Evolutionary conservation across 1,140 invertebrate genomes (phyloP).

Genomic region (Drosophila pallidifrons): DNA sequence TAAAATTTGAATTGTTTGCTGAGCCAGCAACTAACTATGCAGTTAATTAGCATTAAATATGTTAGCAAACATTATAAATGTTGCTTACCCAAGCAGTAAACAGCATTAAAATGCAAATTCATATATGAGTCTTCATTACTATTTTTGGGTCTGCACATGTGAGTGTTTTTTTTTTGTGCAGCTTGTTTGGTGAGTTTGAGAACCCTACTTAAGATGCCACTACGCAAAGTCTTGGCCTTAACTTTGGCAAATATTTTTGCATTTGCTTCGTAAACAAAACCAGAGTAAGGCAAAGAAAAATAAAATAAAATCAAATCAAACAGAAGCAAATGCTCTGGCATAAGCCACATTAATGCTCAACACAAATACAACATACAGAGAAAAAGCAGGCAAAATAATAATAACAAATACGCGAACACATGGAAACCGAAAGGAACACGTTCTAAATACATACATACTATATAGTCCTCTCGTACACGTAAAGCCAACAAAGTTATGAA

Average conservation of each 20-base stretch:
- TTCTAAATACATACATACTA: neutral
- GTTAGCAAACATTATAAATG: slow-evolving; percentile 19
- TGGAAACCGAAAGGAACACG: slow-evolving; percentile 15
- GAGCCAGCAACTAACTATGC: slow-evolving; percentile 16
- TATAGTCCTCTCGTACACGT: neutral
- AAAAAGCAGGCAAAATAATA: slow-evolving; percentile 18
- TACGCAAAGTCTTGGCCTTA: slow-evolving; percentile 29
- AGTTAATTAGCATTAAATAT: slow-evolving; percentile 37
- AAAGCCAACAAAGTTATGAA: slow-evolving; percentile 67
- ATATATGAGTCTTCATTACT: neutral
- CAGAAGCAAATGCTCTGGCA: slow-evolving; percentile 29
- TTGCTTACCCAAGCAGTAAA: slow-evolving; percentile 28
- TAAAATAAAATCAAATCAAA: slow-evolving; percentile 45
- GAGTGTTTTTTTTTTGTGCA: neutral
- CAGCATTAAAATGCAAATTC: slow-evolving; percentile 41
- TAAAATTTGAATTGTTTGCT: slow-evolving; percentile 12
- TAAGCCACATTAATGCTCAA: slow-evolving; percentile 71
- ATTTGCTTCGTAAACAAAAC: slow-evolving; percentile 51
- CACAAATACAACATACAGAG: slow-evolving; percentile 33
- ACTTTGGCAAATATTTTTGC: slow-evolving; percentile 51
- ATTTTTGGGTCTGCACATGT: neutral
- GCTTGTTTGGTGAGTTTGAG: neutral
- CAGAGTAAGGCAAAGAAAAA: slow-evolving; percentile 45
- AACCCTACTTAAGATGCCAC: slow-evolving; percentile 31
- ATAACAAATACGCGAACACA: slow-evolving; percentile 37